Conservation (phyloP, 2,113 vertebrate genomes). For the Alces alces region DNA sequence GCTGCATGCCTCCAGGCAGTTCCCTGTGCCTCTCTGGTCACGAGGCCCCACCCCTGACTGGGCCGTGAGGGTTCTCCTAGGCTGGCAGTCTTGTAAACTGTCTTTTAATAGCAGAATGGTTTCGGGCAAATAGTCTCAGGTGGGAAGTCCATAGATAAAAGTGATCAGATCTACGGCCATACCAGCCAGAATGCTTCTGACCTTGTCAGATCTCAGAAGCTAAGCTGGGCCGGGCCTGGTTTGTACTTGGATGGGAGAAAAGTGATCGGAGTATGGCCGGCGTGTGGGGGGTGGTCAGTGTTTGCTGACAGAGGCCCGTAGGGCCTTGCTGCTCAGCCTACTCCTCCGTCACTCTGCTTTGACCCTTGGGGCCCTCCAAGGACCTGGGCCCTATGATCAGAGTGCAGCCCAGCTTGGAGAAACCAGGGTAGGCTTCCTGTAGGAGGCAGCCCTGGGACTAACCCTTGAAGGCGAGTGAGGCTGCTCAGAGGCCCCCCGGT, state of each 20-base stretch:
- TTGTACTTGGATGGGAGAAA: not conserved
- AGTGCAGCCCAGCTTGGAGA: not conserved
- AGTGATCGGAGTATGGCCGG: not conserved
- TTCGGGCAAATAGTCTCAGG: not conserved
- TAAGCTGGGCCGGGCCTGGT: not conserved
- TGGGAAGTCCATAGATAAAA: no score
- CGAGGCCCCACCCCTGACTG: fast-evolving
- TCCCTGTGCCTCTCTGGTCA: not conserved
- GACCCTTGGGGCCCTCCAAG: not conserved
- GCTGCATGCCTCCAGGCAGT: fast-evolving
- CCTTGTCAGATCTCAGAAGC: not conserved
- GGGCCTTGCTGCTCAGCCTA: not conserved
- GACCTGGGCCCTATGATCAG: not conserved
- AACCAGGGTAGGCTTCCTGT: not conserved
- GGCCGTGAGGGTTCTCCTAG: not conserved
- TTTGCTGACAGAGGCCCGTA: not conserved
- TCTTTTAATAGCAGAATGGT: not conserved
- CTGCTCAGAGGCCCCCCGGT: not conserved
- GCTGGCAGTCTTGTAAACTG: not conserved
- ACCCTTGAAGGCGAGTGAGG: not conserved
- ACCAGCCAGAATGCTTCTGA: not conserved
- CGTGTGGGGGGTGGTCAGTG: not conserved
- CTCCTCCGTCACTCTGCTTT: no score
- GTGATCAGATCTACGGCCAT: not conserved
- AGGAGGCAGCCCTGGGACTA: not conserved